Conservation (phyloP, 1,140 invertebrate genomes). For the Samia ricini region DNA sequence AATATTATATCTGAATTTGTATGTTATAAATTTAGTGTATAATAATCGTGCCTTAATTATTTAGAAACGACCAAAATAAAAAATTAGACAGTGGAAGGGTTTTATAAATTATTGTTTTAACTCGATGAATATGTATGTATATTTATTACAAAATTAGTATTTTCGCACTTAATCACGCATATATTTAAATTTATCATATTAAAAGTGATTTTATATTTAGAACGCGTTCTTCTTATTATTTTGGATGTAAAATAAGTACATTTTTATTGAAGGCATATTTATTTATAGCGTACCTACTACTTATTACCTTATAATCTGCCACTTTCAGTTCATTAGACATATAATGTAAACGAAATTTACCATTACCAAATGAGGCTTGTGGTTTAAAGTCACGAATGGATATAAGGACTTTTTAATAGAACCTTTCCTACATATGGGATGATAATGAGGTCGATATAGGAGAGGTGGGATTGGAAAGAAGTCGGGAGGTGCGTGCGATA, state of each 20-base stretch:
- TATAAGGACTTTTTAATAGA: not conserved
- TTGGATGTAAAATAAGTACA: too few species aligned
- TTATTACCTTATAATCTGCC: not conserved
- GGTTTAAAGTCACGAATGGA: conserved; percentile 1
- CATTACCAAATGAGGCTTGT: not conserved
- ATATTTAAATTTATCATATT: too few species aligned
- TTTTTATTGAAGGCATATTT: too few species aligned
- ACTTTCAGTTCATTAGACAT: not conserved
- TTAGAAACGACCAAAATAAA: not conserved
- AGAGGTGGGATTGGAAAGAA: not conserved
- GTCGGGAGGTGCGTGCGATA: not conserved
- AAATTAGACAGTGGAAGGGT: not conserved
- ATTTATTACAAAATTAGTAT: too few species aligned
- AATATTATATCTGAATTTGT: too few species aligned
- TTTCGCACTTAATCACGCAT: too few species aligned
- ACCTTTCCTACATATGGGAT: not conserved
- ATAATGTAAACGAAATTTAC: not conserved
- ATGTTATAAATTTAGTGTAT: not conserved
- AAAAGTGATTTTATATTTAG: too few species aligned
- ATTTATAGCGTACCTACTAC: too few species aligned
- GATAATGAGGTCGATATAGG: not conserved
- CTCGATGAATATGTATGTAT: too few species aligned
- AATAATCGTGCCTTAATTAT: too few species aligned
- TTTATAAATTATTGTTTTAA: too few species aligned
- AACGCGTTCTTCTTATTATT: too few species aligned